Conservation (phyloP, 2,797 vertebrate species). For the Microctenopoma steveboyesi region DNA sequence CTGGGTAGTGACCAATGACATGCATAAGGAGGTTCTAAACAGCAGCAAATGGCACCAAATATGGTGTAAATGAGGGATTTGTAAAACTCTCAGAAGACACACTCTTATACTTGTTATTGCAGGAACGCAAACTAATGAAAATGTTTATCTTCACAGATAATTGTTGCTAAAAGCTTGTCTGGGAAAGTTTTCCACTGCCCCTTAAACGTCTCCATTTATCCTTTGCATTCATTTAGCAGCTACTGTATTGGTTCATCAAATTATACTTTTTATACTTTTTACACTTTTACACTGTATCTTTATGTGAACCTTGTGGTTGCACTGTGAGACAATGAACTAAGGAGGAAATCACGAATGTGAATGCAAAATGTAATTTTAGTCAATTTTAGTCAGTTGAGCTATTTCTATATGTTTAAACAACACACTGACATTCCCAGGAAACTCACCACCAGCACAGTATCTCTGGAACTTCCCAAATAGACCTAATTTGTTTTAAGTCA, state of each 20-base stretch:
- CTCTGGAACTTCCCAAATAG: too few species aligned
- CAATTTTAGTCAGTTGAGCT: neutral
- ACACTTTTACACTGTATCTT: neutral
- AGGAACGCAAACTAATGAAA: too few species aligned
- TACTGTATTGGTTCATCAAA: too few species aligned
- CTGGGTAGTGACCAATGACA: neutral
- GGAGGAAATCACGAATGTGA: neutral
- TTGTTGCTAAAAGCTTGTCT: neutral
- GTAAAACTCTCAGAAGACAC: conserved; percentile 4
- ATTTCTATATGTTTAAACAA: neutral
- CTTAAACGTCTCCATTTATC: too few species aligned
- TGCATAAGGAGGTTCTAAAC: conserved; percentile 3
- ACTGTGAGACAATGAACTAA: neutral
- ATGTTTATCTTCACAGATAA: conserved; percentile 8
- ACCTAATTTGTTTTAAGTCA: too few species aligned
- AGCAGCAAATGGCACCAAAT: conserved; percentile 24
- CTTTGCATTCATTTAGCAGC: too few species aligned
- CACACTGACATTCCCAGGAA: neutral
- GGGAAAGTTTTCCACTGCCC: neutral
- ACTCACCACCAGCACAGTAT: too few species aligned
- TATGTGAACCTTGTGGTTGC: neutral
- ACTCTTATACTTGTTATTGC: neutral
- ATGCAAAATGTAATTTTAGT: neutral
- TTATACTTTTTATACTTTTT: too few species aligned
- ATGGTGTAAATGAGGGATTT: conserved; percentile 23